Conservation (phyloP, 2,888 invertebrate genomes). For the Clepsis dumicolana region DNA sequence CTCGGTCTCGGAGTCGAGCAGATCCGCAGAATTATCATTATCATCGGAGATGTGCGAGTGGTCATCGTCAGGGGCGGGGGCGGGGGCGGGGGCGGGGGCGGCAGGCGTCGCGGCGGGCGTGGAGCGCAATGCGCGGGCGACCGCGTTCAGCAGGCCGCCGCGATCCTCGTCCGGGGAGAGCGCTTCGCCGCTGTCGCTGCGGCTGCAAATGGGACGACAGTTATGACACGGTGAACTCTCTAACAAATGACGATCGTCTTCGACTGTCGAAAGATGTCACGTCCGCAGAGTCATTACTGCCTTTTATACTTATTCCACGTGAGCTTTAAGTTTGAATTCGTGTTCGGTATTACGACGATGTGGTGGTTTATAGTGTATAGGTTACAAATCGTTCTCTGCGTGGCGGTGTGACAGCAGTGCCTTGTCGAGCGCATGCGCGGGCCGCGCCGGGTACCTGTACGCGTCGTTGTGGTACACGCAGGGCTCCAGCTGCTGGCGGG, state of each 20-base stretch:
- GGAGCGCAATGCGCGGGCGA: slow-evolving; percentile 87
- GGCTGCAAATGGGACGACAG: slow-evolving; percentile 57
- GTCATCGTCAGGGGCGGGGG: slow-evolving; percentile 65
- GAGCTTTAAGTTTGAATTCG: no score
- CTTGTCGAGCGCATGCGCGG: no score
- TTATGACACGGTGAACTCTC: no score
- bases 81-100: slow-evolving; percentile 41
- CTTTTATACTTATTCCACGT: no score
- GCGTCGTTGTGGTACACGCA: slow-evolving; percentile 93
- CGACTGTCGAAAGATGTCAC: no score
- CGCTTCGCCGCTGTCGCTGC: slow-evolving; percentile 90
- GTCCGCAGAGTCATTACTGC: no score
- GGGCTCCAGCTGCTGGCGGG: slow-evolving; percentile 91
- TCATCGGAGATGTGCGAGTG: slow-evolving; percentile 78
- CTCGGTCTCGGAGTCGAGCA: slow-evolving; percentile 93
- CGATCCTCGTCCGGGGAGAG: slow-evolving; percentile 87
- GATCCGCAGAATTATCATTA: slow-evolving; percentile 91
- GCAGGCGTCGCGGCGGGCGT: slow-evolving; percentile 46
- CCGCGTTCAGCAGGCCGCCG: slow-evolving; percentile 88
- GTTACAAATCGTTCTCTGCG: no score
- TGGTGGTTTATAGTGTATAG: no score
- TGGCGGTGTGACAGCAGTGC: no score
- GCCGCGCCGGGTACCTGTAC: slow-evolving; percentile 85
- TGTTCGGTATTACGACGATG: no score
- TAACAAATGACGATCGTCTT: no score